phyloP scores from a whole-genome alignment of 2,113 vertebrate species.

The Dicaeum eximium region DNA sequence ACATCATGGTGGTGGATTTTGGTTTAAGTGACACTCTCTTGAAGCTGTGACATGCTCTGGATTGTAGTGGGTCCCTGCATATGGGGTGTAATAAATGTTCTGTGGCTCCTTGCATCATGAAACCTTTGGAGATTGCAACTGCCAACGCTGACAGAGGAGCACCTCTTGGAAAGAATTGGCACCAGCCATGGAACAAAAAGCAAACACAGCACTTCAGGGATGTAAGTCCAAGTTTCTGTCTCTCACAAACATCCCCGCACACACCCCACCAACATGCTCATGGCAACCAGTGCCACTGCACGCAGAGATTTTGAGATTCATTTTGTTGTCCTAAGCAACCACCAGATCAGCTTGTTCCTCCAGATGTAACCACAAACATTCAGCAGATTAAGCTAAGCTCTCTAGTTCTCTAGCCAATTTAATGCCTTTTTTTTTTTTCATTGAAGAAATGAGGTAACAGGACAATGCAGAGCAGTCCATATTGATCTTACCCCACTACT shows the following conservation, averaged over 20 bases:
- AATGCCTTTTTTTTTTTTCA: fast-evolving
- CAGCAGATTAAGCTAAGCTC: not conserved
- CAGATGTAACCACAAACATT: constrained; percentile 10
- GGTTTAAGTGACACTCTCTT: not conserved
- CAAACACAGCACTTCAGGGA: not conserved
- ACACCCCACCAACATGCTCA: not conserved
- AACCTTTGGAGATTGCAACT: not conserved
- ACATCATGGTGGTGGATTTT: not conserved
- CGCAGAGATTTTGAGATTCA: not conserved
- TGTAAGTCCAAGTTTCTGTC: not conserved
- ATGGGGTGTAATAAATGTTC: not conserved
- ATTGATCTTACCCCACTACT: not conserved
- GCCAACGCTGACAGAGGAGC: not conserved
- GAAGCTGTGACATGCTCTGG: not conserved
- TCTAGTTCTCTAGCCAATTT: not conserved
- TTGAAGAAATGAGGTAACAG: not conserved
- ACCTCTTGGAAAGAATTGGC: not conserved
- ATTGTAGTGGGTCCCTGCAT: not conserved
- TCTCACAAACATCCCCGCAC: not conserved
- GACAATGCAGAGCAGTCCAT: not conserved
- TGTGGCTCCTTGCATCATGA: not conserved
- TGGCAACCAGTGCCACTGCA: not conserved
- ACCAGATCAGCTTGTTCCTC: constrained; percentile 24
- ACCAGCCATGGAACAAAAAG: not conserved
- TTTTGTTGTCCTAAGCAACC: constrained; percentile 25